Evolutionary conservation across 2,888 invertebrate genomes (phyloP), one percentile per base, ranked within the genome.

Genomic region (Troilus luridus): DNA sequence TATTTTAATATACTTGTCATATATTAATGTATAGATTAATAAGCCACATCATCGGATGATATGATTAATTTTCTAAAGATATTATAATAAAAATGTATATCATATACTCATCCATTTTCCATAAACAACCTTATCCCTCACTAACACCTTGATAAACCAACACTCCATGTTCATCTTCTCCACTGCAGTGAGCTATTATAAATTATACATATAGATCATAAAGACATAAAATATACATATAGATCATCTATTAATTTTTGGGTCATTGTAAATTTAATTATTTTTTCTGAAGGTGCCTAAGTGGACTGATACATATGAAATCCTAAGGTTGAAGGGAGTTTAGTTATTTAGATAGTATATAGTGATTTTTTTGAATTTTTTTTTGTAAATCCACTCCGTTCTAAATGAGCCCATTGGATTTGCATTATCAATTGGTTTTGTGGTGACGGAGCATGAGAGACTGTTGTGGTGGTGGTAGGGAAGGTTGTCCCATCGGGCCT

Each of bases 401-500:
- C 81, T 56, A 8, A 9, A 54, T 7, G 81, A 81, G 21, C n/a
- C 56, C 56, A 85, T 85, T 85, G 85, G 85, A 85, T 85, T 85
- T 56, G 56, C 85, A 10, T 60, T 41, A 88, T 8, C 19, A 62
- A 64, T 21, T 88, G 56, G 77, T 54, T 56, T 72, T 67, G 90
- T 81, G 89, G 89, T 91, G 90, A 91, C 88, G 91, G 89, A 88
- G 91, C 88, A 67, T 89, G 89, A 81, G 88, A 88, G 88, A 85
- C 27, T 60, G 41, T 88, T 72, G 59, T 88, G 92, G 92, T 92
- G 92, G 88, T 91, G 91, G 92, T 92, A 92, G 92, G 92, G 93
- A 93, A 90, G 97, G 97, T 92, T 97, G 97, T 94, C 97, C 97
- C 92, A 96, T 98, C 93, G 96, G 96, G 93, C 97, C 97, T 93